Base-by-base conservation (phyloP, 2,113 vertebrate genomes). In the Lycocorax pyrrhopterus region DNA sequence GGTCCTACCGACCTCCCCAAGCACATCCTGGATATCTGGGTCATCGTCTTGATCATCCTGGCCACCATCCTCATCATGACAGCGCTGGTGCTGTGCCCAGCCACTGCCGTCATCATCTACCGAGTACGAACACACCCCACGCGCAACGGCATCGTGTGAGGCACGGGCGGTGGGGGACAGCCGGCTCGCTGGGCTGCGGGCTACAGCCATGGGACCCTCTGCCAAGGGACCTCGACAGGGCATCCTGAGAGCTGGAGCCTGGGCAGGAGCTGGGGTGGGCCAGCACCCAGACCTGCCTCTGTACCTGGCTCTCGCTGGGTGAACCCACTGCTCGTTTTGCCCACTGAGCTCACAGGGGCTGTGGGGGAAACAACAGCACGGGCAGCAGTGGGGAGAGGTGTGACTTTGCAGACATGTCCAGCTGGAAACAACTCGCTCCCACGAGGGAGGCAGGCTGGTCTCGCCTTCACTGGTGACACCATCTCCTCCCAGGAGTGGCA, bases 21-120 rank as follows among this genome's bases (percentile, higher is more conserved):
- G 93, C 98, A 98, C 68, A 96, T 98, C 79, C 93, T 98, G 97
- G 98, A 98, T 30, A 32, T 98, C 91, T 98, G 98, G 98, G 97
- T 96, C 73, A 98, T 98, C 3, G 84, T 98, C 75, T 95, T 98
- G 66, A 95, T 98, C 91, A 98, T 98, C 89, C 84, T 98, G 94
- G 98, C 96, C 84, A 98, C 98, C 74, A 94, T 98, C 37, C 85
- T 98, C 43, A 41, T 98, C 85, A 98, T 98, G 98, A 98, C 98
- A 0, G 98, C 96, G 37, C 69, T 98, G 88, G 35, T 98, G 80
- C 96, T 98, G 44, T 98, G 98, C 87, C 98, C 98, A 0, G 98
- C 98, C 62, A 97, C 97, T 0, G 98, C 96, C 0, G 94, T 98
- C 93, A 97, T 98, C 92, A 95, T 98, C 93, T 98, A 98, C 66